Percentiles rank a stretch among this genome's conserved stretches.
phyloP scores from a whole-genome alignment of 2,113 vertebrate species.

The Sorex fumeus region DNA sequence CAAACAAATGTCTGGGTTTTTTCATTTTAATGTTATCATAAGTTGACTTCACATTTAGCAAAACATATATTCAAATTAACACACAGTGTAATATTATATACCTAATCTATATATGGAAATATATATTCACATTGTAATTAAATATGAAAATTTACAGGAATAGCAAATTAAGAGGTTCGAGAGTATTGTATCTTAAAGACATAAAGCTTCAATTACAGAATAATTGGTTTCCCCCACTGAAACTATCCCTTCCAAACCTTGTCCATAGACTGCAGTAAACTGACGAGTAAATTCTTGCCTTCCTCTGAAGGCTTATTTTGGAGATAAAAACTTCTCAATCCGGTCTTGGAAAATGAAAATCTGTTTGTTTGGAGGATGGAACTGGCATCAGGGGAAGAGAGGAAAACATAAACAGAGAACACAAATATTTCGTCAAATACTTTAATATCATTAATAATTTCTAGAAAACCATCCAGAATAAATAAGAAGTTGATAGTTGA shows the following conservation, averaged over 20 bases:
- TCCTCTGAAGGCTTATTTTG: constrained; percentile 33
- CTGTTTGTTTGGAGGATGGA: neutral
- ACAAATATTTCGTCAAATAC: constrained; percentile 3
- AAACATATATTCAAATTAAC: constrained; percentile 56
- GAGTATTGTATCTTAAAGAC: constrained; percentile 33
- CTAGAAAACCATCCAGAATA: constrained; percentile 50
- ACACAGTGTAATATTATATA: neutral
- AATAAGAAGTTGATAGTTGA: constrained; percentile 49
- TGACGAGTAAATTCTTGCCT: constrained; percentile 30
- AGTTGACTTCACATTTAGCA: constrained; percentile 45
- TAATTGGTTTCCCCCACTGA: neutral
- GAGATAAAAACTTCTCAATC: constrained; percentile 53
- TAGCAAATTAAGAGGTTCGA: constrained; percentile 10
- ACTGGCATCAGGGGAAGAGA: neutral
- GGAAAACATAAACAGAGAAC: neutral
- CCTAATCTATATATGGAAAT: neutral
- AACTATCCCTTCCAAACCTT: constrained; percentile 17
- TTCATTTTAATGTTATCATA: neutral
- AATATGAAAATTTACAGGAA: constrained; percentile 45
- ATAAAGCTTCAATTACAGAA: constrained; percentile 23
- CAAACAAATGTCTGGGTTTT: constrained; percentile 64
- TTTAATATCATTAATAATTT: constrained; percentile 53
- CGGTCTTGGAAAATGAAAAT: constrained; percentile 54
- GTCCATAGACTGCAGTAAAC: constrained; percentile 54
- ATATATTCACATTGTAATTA: constrained; percentile 38